Conservation (phyloP, 2,797 vertebrate species). For the Lagorchestes hirsutus region DNA sequence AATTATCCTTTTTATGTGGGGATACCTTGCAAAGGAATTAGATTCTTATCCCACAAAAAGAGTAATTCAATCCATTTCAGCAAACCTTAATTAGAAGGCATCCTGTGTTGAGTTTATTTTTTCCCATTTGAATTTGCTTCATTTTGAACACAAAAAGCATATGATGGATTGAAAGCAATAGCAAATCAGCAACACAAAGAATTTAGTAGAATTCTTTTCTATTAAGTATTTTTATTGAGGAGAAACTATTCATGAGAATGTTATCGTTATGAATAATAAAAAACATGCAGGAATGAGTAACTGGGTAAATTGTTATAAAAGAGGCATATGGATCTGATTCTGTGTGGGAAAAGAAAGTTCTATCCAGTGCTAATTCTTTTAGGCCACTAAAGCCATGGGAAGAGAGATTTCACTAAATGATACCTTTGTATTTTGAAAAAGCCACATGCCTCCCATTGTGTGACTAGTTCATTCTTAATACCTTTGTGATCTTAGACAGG, state of each 20-base stretch:
- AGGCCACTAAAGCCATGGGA: constrained; percentile 18
- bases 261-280: constrained; percentile 49
- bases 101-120: not conserved
- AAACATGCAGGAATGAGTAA: constrained; percentile 18
- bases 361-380: not conserved
- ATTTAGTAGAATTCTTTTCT: constrained; percentile 6
- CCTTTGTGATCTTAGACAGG: not conserved
- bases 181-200: not conserved
- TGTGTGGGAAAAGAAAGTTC: constrained; percentile 19
- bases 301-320: constrained; percentile 23
- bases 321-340: constrained; percentile 15
- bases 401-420: constrained; percentile 48
- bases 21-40: not conserved
- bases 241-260: not conserved
- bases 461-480: constrained; percentile 41
- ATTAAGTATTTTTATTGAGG: constrained; percentile 37
- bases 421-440: constrained; percentile 51
- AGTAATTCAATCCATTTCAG: not conserved
- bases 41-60: constrained; percentile 1
- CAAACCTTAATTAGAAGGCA: not conserved
- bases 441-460: constrained; percentile 50
- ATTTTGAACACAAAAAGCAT: constrained; percentile 12
- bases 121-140: not conserved
- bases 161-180: constrained; percentile 19
- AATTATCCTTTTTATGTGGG: constrained; percentile 37